A percentile compares a stretch with the other conserved stretches of the same genome.
Evolutionary conservation across 1,140 invertebrate genomes (phyloP).

Genomic region (Bombyx mandarina): DNA sequence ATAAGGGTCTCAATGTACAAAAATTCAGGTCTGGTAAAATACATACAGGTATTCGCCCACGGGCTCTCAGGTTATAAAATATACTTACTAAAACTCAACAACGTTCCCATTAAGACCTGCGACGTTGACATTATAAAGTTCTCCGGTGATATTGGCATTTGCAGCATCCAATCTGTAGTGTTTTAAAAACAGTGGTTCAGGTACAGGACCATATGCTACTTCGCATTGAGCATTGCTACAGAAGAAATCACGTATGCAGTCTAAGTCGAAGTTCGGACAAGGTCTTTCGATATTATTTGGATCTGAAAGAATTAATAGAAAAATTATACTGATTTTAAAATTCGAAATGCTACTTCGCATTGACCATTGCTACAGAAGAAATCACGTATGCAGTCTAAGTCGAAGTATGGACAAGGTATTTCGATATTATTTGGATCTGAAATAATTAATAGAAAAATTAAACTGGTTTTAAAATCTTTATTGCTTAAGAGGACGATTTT

Average conservation of each 20-base stretch:
- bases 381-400: slow-evolving; percentile 16
- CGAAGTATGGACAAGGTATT: slow-evolving; percentile 19
- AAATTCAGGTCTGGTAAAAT: too few relatives aligned
- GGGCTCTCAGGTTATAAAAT: not conserved
- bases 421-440: slow-evolving; percentile 2
- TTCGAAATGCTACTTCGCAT: slow-evolving; percentile 7
- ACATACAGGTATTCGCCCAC: too few relatives aligned
- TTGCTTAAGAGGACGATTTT: too few relatives aligned
- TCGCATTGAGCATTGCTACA: slow-evolving; percentile 14
- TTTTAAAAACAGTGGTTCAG: slow-evolving; percentile 8
- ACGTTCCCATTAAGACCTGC: slow-evolving; percentile 11
- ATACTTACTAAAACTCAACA: slow-evolving; percentile 6
- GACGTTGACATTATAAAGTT: slow-evolving; percentile 7
- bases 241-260: slow-evolving; percentile 18
- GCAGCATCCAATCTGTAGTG: not conserved
- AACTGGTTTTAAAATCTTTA: too few relatives aligned
- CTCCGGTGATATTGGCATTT: slow-evolving; percentile 13
- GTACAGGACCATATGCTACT: slow-evolving; percentile 12
- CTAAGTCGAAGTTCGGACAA: slow-evolving; percentile 15
- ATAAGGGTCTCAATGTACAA: too few relatives aligned
- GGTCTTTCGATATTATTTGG: slow-evolving; percentile 12
- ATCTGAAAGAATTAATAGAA: not conserved
- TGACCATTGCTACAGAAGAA: slow-evolving; percentile 6
- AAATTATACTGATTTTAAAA: too few relatives aligned
- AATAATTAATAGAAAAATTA: too few relatives aligned